These are phyloP conservation scores for Cylloceria caligata DNA, from an alignment of 2,888 invertebrate species.

Conservation along the genomic window DNA sequence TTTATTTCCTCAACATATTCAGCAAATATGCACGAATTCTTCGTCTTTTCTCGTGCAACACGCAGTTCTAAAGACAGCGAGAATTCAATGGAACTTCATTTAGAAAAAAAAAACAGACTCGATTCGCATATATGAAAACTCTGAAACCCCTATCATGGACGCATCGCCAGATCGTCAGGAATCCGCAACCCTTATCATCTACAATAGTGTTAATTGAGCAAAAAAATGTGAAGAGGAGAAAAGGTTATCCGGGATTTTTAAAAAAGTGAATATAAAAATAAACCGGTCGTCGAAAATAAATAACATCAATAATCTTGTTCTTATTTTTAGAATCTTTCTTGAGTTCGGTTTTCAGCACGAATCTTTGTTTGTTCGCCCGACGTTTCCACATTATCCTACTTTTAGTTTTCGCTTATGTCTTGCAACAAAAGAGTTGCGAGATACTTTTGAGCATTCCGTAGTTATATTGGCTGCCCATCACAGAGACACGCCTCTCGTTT, in stretches of 20 bases:
- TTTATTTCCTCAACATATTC: no score
- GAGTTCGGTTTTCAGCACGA: conserved; percentile 28
- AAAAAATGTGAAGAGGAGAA: conserved; percentile 5
- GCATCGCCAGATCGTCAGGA: no score
- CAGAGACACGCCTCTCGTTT: conserved; percentile 77
- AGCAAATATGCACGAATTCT: no score
- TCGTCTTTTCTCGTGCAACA: no score
- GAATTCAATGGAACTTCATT: not conserved
- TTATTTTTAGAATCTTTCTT: conserved; percentile 2
- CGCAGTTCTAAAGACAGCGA: not conserved
- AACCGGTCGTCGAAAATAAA: conserved; percentile 29
- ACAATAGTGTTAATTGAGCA: conserved; percentile 47
- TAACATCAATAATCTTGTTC: conserved; percentile 43
- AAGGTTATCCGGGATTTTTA: not conserved
- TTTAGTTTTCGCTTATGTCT: conserved; percentile 71
- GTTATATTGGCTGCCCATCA: conserved; percentile 71
- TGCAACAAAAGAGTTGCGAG: conserved; percentile 78
- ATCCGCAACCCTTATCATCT: not conserved
- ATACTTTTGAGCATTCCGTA: conserved; percentile 76
- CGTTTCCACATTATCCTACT: conserved; percentile 21
- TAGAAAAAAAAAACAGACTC: not conserved
- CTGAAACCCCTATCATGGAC: not conserved
- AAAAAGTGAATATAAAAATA: conserved; percentile 23
- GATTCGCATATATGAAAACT: not conserved
- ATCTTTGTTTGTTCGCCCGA: not conserved